Base-by-base conservation (phyloP, 2,888 invertebrate genomes). In the Drosophila vallismaia region DNA sequence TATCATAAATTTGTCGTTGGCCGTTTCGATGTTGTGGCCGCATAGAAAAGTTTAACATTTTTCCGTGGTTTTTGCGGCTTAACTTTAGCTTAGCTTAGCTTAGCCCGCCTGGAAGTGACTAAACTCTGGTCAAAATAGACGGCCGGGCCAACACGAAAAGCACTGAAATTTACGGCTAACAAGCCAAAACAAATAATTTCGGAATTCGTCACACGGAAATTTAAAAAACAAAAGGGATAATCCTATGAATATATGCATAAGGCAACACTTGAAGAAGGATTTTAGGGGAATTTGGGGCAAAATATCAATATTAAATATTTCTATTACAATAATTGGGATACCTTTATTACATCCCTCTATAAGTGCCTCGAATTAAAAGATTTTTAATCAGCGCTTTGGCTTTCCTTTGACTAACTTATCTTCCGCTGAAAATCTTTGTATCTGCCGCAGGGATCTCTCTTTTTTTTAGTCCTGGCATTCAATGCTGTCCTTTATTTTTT, bases 1-100 rank as follows among this genome's bases (percentile, higher is more conserved):
- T 86, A 89, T 89, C 85, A 86, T 86, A 86, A 86, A 89, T 89
- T 86, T 89, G 87, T 83, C 87, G 89, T 86, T 83, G 79, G 66
- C 66, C 63, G 75, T 76, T 88, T 75, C 77, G 79, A 70, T 69
- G 82, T 79, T 75, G 36, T 40, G 67, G 68, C 50, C 69, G 63
- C 50, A 49, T 28, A 67, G 63, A 77, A 75, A 56, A 70, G 71
- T 55, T 44, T 67, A 79, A 40, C 55, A 51, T 75, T 28, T 52
- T 55, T 54, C 49, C 8, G 4, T 49, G 48, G 19, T 48, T 58
- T 62, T 50, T 45, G 36, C 44, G 38, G 56, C 50, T 68, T 51
- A 59, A 12, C 38, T 29, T 36, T 52, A 8, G 29, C 40, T 49
- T 4, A 33, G 62, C 46, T 71, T 71, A 50, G 51, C 33, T 24